Base-by-base conservation (phyloP, 2,797 vertebrate species). In the Fundulus diaphanus region DNA sequence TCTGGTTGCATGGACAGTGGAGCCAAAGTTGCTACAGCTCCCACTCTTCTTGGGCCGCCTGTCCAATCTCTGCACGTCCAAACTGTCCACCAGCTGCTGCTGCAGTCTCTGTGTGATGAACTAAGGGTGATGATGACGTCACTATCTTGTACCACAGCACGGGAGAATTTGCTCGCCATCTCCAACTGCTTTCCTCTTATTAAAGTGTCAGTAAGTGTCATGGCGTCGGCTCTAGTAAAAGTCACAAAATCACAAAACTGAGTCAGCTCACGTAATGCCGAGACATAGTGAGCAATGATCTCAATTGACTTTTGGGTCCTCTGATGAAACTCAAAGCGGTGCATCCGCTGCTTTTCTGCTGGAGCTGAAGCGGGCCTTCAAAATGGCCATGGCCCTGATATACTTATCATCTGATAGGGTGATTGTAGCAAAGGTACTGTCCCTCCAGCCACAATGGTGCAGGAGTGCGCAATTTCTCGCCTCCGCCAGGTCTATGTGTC, bases 171-270 rank as follows among this genome's bases (percentile, higher is more conserved):
- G 24, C 13, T 2, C 35, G 35, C 69, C 51, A 6, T 40, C 29
- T 71, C 69, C 24, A 71, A n/a, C 49, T 71, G 69, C 12, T 40
- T 56, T 40, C 69, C 69, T 16, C 40, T 71, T 3, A 56, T 33
- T 8, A 71, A 27, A 27, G 69, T 49, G 7, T 66, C 59, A 4
- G 22, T 51, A 18, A 69, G 31, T 9, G 44, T 61, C 54, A 70
- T 70, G 42, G 67, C 48, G 54, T 63, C 49, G 22, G 24, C 33
- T 70, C 68, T 15, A 70, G 9, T n/a, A 59, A 5, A 15, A 72
- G 70, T 18, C 35, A 42, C 35, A 70, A 29, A 37, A 33, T 9
- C 56, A 63, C 56, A 61, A 2, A 51, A 54, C 35, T 6, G 37
- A 24, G 56, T 29, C 35, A 56, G 51, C 29, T 71, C 52, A 20